These are phyloP conservation scores for Nebria salina DNA, from an alignment of 2,888 invertebrate species.

Conservation along the genomic window DNA sequence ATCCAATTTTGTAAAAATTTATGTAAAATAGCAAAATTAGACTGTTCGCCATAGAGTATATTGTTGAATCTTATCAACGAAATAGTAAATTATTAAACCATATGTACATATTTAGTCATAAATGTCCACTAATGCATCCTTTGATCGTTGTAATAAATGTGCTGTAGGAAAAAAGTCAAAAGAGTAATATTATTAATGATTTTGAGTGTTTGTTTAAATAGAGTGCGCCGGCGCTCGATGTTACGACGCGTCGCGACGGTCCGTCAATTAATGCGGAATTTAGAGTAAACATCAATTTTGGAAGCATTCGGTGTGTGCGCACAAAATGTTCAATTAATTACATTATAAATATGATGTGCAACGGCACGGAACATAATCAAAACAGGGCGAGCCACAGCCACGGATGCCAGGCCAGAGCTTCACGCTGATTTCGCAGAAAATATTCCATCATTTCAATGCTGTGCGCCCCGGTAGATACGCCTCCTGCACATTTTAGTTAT, in stretches of 20 bases:
- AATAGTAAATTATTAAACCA: too few species aligned
- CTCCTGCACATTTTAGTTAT: neutral
- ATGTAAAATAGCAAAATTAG: too few species aligned
- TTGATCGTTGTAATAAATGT: too few species aligned
- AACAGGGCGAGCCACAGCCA: conserved; percentile 3
- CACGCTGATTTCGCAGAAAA: conserved; percentile 17
- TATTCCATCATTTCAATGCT: conserved; percentile 8
- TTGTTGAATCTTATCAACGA: too few species aligned
- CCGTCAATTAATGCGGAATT: conserved; percentile 30
- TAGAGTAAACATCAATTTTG: conserved; percentile 31
- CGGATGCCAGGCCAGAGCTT: neutral
- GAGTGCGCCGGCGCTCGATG: neutral
- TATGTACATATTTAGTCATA: too few species aligned
- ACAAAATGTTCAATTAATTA: conserved; percentile 34
- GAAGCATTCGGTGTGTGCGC: conserved; percentile 13
- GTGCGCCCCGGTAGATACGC: neutral
- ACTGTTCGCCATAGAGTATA: too few species aligned
- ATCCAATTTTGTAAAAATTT: too few species aligned
- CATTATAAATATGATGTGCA: conserved; percentile 32
- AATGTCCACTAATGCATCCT: too few species aligned
- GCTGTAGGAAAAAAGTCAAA: neutral
- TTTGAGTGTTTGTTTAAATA: neutral
- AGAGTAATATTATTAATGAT: neutral
- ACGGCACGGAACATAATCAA: conserved; percentile 27
- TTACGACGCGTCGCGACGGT: neutral